Evolutionary conservation across 2,888 invertebrate genomes (phyloP), one percentile per base, ranked within the genome.

Genomic region (Hemithea aestivaria): DNA sequence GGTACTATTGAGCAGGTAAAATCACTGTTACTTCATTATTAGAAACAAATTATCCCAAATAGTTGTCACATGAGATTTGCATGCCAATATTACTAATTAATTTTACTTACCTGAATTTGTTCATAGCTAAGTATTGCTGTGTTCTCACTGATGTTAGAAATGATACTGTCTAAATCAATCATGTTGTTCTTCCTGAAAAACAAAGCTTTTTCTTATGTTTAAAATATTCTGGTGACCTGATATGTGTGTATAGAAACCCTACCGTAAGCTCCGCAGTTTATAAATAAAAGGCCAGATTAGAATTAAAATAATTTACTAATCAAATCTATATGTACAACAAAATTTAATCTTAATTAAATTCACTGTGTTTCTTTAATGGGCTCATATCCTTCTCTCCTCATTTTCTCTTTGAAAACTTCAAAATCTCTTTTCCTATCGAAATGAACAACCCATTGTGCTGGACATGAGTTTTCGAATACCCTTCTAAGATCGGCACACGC

Each of bases 341-440:
- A 56, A 61, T 64, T 54, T 50, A 55, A 44, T 44, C 48, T 56
- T 30, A 40, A 54, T 59, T 53, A 27, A 35, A 48, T 30, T 56
- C 58, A 76, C 62, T 85, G 62, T 48, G 65, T 62, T 50, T 88
- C 83, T 72, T 89, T 88, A 51, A 93, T 82, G 27, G 96, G 95
- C 74, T 96, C 96, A 83, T 91, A 95, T 78, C 96, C 96, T 61
- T 93, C 92, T 65, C 92, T 91, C 65, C 95, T 93, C 75, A 97
- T 92, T 88, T 92, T 93, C 60, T 94, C 92, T 85, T 96, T 96
- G 78, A 94, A 97, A 65, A 94, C 90, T 63, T 96, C 89, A 78
- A 95, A 97, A 58, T 93, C 94, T 64, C 96, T 88, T 79, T 95
- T 96, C 59, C 96, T 91, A 84, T 97, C 96, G 76, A 98, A 98